phyloP scores from a whole-genome alignment of 2,113 vertebrate genomes.

The Piprites chloris region DNA sequence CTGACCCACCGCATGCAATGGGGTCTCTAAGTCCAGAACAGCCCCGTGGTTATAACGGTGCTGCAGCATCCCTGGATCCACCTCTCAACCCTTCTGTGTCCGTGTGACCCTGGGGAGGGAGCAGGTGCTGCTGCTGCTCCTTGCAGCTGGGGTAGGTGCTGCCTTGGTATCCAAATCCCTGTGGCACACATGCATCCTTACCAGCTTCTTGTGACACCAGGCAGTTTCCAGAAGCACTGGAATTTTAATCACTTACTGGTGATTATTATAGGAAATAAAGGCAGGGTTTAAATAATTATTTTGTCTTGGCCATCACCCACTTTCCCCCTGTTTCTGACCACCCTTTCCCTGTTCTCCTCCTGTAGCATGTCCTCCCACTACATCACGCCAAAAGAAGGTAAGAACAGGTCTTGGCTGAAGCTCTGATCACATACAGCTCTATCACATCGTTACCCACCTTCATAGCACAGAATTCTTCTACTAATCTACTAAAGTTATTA shows the following conservation, averaged over 20 bases:
- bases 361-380: slow-evolving; percentile 69
- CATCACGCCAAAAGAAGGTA: slow-evolving; percentile 53
- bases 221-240: background rate
- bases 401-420: background rate
- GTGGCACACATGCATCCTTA: fast-evolving
- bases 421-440: background rate
- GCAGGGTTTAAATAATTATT: background rate
- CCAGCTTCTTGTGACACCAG: background rate
- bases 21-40: background rate
- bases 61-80: background rate
- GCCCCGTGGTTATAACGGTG: background rate
- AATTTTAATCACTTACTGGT: background rate
- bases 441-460: background rate
- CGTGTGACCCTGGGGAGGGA: background rate
- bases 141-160: background rate
- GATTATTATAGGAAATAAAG: background rate
- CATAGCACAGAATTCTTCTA: background rate
- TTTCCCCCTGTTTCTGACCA: background rate
- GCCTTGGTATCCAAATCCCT: fast-evolving
- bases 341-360: background rate
- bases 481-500: background rate
- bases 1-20: fast-evolving
- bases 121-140: background rate
- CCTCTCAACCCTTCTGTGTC: too few relatives aligned
- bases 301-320: background rate